Percentiles rank a stretch among this genome's conserved stretches.
These are phyloP conservation scores for Caenorhabditis japonica DNA, from an alignment of 2,888 invertebrate species.

Conservation along the genomic window DNA sequence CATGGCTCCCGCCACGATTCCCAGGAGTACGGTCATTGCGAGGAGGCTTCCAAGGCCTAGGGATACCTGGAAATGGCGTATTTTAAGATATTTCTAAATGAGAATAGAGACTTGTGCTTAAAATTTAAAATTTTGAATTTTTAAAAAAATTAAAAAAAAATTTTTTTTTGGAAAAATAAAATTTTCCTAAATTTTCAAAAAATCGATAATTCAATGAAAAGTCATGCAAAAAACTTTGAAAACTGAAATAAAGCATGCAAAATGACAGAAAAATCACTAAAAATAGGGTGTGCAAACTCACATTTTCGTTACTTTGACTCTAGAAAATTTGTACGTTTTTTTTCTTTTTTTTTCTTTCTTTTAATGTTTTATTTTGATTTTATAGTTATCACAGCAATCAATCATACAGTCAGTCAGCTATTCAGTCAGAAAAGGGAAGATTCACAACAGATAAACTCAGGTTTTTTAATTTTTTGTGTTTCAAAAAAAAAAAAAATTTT, in stretches of 20 bases:
- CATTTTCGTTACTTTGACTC: slow-evolving; percentile 56
- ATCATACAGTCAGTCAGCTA: no score
- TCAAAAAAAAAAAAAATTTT: not conserved
- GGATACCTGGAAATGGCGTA: slow-evolving; percentile 67
- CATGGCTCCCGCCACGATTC: slow-evolving; percentile 74
- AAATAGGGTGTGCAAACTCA: slow-evolving; percentile 26
- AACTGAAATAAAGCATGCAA: not conserved
- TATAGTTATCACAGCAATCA: slow-evolving; percentile 24
- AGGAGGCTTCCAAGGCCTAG: slow-evolving; percentile 70
- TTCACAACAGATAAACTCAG: slow-evolving; percentile 26
- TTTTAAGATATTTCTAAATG: no score
- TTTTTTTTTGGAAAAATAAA: not conserved
- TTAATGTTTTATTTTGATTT: not conserved
- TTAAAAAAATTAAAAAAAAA: slow-evolving; percentile 8
- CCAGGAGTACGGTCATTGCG: slow-evolving; percentile 72
- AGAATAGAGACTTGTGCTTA: no score
- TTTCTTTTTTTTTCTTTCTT: not conserved
- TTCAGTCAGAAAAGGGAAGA: no score
- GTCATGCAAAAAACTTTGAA: not conserved
- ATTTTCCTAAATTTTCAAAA: not conserved
- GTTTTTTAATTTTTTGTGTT: slow-evolving; percentile 8
- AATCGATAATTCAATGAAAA: not conserved
- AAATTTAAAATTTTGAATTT: slow-evolving; percentile 10
- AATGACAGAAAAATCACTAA: not conserved
- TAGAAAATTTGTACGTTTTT: slow-evolving; percentile 24